Evolutionary conservation across 2,888 invertebrate genomes (phyloP).

Genomic region (Andricus quercusramuli): DNA sequence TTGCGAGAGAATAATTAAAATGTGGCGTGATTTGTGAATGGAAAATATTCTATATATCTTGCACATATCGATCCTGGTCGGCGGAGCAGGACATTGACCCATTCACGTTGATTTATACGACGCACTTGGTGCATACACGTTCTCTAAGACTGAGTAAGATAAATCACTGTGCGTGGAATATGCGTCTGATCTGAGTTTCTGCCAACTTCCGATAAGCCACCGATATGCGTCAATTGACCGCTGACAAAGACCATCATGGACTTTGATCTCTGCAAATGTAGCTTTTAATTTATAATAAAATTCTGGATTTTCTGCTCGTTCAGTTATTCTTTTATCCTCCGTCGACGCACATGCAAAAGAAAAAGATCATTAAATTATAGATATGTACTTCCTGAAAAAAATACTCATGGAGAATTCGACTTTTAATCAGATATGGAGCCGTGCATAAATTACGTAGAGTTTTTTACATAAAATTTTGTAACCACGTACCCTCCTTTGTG

Average conservation of each 20-base stretch:
- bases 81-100: constrained; percentile 56
- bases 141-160: constrained; percentile 49
- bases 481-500: too few relatives aligned
- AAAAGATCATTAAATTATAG: constrained; percentile 3
- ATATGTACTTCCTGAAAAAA: not conserved
- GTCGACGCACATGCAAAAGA: not conserved
- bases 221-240: constrained; percentile 53
- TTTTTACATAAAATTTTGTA: too few relatives aligned
- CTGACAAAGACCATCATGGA: constrained; percentile 45
- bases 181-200: constrained; percentile 55
- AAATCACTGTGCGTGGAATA: constrained; percentile 45
- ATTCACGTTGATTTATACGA: constrained; percentile 57
- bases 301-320: constrained; percentile 13
- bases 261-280: constrained; percentile 43
- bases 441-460: too few relatives aligned
- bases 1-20: constrained; percentile 46
- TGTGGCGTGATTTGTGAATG: constrained; percentile 57
- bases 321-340: constrained; percentile 13
- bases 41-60: constrained; percentile 55
- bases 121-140: constrained; percentile 43
- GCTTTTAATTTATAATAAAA: constrained; percentile 37
- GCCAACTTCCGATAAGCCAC: constrained; percentile 51
- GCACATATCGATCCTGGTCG: constrained; percentile 42
- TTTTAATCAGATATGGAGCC: not conserved
- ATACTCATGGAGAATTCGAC: not conserved